phyloP scores from a whole-genome alignment of 2,888 invertebrate species.

The Antheraea yamamai region DNA sequence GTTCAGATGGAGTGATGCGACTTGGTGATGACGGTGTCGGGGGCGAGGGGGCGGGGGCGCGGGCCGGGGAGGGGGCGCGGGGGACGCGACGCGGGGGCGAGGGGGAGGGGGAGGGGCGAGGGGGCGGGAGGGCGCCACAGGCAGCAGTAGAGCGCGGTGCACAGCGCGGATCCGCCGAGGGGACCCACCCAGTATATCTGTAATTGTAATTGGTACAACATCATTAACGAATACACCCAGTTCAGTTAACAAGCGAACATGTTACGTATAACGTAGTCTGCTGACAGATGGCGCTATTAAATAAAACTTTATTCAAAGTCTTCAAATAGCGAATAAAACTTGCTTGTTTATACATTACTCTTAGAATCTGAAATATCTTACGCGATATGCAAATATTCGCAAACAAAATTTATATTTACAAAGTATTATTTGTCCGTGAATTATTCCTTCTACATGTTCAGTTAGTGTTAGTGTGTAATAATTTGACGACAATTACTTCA shows the following conservation, averaged over 20 bases:
- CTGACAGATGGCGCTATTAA: background rate
- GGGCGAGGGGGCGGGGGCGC: conserved; percentile 23
- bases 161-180: conserved; percentile 50
- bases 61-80: conserved; percentile 18
- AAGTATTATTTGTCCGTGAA: no score
- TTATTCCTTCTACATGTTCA: no score
- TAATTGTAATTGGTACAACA: conserved; percentile 18
- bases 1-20: conserved; percentile 12
- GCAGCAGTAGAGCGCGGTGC: conserved; percentile 46
- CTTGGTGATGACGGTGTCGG: conserved; percentile 1
- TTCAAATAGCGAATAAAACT: no score
- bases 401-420: no score
- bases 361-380: no score
- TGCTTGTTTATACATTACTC: no score
- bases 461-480: no score
- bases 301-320: no score
- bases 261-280: background rate
- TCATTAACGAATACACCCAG: background rate
- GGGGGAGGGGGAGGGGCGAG: conserved; percentile 23
- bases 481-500: no score
- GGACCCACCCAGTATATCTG: conserved; percentile 87
- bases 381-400: no score
- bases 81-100: conserved; percentile 2
- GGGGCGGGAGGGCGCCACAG: conserved; percentile 37
- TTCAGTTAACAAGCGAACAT: background rate